These are phyloP conservation scores for Romanogobio albipinnatus DNA, from an alignment of 2,113 vertebrate species.

Conservation along the genomic window DNA sequence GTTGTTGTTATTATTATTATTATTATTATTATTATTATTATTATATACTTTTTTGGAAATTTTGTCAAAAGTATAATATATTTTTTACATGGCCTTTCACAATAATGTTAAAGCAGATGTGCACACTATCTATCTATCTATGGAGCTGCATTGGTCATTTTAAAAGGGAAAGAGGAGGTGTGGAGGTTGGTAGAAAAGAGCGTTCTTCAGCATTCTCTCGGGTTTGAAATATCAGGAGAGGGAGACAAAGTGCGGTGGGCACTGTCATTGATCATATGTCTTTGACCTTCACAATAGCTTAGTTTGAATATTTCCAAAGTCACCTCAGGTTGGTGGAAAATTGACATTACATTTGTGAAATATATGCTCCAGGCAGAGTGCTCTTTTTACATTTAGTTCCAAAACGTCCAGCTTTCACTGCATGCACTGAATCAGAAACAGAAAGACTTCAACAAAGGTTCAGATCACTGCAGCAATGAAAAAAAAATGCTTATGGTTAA, in stretches of 20 bases:
- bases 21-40: neutral
- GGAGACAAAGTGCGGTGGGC: slow-evolving; percentile 48
- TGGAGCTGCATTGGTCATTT: neutral
- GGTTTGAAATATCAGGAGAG: slow-evolving; percentile 58
- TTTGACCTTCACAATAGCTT: slow-evolving; percentile 56
- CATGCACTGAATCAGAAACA: neutral
- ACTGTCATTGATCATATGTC: slow-evolving; percentile 48
- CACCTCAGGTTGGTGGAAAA: slow-evolving; percentile 30
- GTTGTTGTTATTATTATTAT: neutral
- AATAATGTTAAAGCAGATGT: neutral
- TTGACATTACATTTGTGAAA: slow-evolving; percentile 16
- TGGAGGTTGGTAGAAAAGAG: slow-evolving; percentile 22
- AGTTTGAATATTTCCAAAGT: slow-evolving; percentile 55
- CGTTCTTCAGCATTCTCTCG: slow-evolving; percentile 49
- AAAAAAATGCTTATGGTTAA: slow-evolving; percentile 27
- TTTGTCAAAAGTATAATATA: neutral
- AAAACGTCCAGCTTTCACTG: neutral
- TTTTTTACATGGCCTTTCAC: neutral
- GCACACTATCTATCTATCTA: neutral
- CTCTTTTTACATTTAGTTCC: neutral
- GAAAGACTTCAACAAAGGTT: slow-evolving; percentile 18
- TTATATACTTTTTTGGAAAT: neutral
- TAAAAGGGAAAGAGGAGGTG: neutral
- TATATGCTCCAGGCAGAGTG: slow-evolving; percentile 15
- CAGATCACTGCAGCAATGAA: slow-evolving; percentile 26